A percentile compares a stretch with the other conserved stretches of the same genome.
Conservation (phyloP, 2,797 vertebrate genomes). For the Siniperca undulata region DNA sequence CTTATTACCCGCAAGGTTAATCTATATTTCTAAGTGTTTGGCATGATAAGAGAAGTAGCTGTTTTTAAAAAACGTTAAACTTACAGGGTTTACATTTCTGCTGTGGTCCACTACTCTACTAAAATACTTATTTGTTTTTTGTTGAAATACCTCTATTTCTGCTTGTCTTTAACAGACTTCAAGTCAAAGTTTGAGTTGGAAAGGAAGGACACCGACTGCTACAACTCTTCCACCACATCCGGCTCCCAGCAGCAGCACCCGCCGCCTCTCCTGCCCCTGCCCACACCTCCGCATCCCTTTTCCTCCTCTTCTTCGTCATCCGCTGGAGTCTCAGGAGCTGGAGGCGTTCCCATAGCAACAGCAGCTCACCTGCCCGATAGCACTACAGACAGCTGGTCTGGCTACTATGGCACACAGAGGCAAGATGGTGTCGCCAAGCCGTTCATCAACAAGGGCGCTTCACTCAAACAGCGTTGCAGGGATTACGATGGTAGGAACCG, state of each 20-base stretch:
- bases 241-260: slow-evolving; percentile 76
- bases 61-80: not conserved
- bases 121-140: not conserved
- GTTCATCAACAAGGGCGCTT: slow-evolving; percentile 86
- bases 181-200: slow-evolving; percentile 96
- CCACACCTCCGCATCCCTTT: slow-evolving; percentile 79
- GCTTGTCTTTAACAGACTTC: slow-evolving; percentile 86
- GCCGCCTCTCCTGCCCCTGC: slow-evolving; percentile 73
- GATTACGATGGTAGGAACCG: slow-evolving; percentile 94
- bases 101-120: not conserved
- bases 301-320: slow-evolving; percentile 85
- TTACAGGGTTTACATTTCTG: not conserved
- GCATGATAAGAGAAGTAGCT: not conserved
- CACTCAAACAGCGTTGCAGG: slow-evolving; percentile 94
- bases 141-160: not conserved
- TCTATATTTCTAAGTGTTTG: slow-evolving; percentile 18
- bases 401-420: slow-evolving; percentile 91
- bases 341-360: slow-evolving; percentile 90
- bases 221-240: slow-evolving; percentile 86
- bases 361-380: slow-evolving; percentile 95
- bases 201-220: slow-evolving; percentile 91
- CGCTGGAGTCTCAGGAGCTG: slow-evolving; percentile 84
- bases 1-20: slow-evolving; percentile 64
- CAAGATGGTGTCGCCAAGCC: slow-evolving; percentile 85
- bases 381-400: slow-evolving; percentile 98